A percentile compares a stretch with the other conserved stretches of the same genome.
These are phyloP conservation scores for Pseudomyrmex cubaensis DNA, from an alignment of 1,140 invertebrate genomes.

Conservation along the genomic window DNA sequence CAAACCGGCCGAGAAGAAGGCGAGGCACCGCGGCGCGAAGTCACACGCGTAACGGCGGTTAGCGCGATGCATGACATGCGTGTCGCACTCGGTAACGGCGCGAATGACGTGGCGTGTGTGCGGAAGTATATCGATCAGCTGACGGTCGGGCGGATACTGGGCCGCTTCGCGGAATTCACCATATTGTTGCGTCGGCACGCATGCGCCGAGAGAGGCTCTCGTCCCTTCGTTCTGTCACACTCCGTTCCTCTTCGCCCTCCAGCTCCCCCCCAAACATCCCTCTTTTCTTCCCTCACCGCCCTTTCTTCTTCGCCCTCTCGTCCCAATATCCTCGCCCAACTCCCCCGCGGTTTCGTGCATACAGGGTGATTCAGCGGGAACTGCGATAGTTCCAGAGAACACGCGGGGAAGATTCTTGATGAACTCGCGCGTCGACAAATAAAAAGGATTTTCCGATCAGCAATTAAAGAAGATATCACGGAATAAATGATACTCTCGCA, in stretches of 20 bases:
- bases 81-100: conserved; percentile 69
- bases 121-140: conserved; percentile 82
- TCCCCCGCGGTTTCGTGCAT: not conserved
- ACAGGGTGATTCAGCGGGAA: conserved; percentile 48
- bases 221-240: conserved; percentile 43
- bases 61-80: conserved; percentile 72
- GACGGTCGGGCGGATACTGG: conserved; percentile 83
- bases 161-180: conserved; percentile 80
- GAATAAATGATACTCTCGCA: not conserved
- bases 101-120: conserved; percentile 73
- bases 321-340: not conserved
- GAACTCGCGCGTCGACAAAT: not conserved
- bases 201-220: conserved; percentile 73
- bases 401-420: not conserved
- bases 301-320: not conserved
- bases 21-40: conserved; percentile 44
- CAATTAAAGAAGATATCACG: not conserved
- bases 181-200: conserved; percentile 77
- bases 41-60: conserved; percentile 67
- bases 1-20: conserved; percentile 24
- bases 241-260: conserved; percentile 25
- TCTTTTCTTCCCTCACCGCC: conserved; percentile 25
- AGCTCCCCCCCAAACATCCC: not conserved
- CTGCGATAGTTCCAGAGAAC: conserved; percentile 31
- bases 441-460: conserved; percentile 14